Evolutionary conservation across 2,113 vertebrate genomes (phyloP).

Genomic region (Cyprinodon variegatus): DNA sequence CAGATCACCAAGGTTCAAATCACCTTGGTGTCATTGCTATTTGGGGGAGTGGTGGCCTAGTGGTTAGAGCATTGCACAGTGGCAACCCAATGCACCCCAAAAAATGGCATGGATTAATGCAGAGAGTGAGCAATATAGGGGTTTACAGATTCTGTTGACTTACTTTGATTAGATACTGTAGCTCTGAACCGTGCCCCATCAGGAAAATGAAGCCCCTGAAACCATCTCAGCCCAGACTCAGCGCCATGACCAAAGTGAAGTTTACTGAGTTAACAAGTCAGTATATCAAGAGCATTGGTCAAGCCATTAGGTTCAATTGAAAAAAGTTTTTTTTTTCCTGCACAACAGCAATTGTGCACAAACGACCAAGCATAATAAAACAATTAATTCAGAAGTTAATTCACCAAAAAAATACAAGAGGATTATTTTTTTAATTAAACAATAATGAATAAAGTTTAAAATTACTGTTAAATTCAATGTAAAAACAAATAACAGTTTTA

Average conservation of each 20-base stretch:
- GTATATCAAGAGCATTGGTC: too few species aligned
- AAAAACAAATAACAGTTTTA: neutral
- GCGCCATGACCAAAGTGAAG: neutral
- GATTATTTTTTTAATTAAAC: neutral
- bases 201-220: neutral
- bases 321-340: neutral
- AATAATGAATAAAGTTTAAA: neutral
- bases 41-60: too few species aligned
- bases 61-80: too few species aligned
- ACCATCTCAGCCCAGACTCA: too few species aligned
- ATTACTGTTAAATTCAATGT: neutral
- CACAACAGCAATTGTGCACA: neutral
- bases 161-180: neutral
- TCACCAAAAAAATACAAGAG: neutral
- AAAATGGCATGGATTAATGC: too few species aligned
- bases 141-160: neutral
- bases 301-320: neutral
- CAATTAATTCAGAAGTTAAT: neutral
- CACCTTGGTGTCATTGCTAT: too few species aligned
- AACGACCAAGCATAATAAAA: neutral
- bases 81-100: too few species aligned
- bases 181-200: neutral
- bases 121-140: too few species aligned
- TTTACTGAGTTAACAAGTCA: neutral
- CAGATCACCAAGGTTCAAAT: too few species aligned